Base-by-base conservation (phyloP, 2,797 vertebrate species). In the Poeciliopsis turneri region DNA sequence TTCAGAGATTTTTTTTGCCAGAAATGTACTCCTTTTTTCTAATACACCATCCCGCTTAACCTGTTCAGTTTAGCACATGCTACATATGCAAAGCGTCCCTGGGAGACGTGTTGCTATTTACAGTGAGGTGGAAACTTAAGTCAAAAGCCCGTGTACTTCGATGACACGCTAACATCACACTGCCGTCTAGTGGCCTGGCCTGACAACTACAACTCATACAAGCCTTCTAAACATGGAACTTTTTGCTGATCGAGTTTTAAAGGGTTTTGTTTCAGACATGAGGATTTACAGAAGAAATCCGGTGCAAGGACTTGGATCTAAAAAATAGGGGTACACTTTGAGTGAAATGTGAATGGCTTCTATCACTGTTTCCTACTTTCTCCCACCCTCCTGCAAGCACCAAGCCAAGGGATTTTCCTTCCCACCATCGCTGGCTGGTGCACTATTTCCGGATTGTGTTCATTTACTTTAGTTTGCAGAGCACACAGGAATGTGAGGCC, bases 371-470 rank as follows among this genome's bases (percentile, higher is more conserved):
- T 84, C 84, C 75, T 57, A 74, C 66, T 74, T 84, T 82, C 84
- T 84, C 84, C 82, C 85, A 78, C 85, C 78, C 80, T 91, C 79
- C 81, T 89, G 92, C 87, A 88, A 90, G 78, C 83, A 82, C 86
- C 36, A 89, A 53, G 87, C 90, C 82, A 79, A 93, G 90, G 91
- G 91, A 93, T 95, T 93, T 94, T 94, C 92, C 93, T 92, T 91
- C 90, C 90, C 92, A 91, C 93, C 90, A 87, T 92, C 89, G 92
- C 90, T 88, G 87, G 83, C 85, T 91, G 89, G 87, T 92, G 88
- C 86, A 89, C 93, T 92, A 93, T 95, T 94, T 93, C 93, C 93
- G 92, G 92, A 94, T 95, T 92, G 89, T 93, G 93, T 90, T 92
- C 92, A 83, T 92, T 93, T 92, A 87, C 90, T 93, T 80, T 85